These are phyloP conservation scores for Orchesella flavescens DNA, from an alignment of 2,888 invertebrate species.

Conservation along the genomic window DNA sequence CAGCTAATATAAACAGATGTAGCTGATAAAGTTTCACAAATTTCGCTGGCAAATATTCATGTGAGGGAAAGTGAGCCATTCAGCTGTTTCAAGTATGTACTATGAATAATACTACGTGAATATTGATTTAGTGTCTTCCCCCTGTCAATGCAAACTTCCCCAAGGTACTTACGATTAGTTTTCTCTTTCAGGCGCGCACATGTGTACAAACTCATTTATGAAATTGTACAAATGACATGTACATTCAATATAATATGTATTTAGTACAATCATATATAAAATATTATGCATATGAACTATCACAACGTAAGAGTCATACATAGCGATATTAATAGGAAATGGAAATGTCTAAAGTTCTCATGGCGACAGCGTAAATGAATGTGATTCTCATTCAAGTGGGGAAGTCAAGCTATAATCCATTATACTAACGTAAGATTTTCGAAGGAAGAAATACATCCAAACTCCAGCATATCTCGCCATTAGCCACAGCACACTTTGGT, in stretches of 20 bases:
- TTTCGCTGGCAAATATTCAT: constrained; percentile 2
- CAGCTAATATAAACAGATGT: too few species aligned
- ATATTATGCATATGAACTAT: neutral
- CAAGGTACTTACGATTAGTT: neutral
- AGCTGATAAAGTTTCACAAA: too few species aligned
- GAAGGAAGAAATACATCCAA: too few species aligned
- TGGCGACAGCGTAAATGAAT: constrained; percentile 2
- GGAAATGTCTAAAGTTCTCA: too few species aligned
- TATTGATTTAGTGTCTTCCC: constrained; percentile 32
- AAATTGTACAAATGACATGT: neutral
- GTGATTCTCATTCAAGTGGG: constrained; percentile 4
- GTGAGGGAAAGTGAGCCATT: neutral
- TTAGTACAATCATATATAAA: too few species aligned
- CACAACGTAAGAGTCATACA: neutral
- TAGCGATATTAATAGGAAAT: too few species aligned
- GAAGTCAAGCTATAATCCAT: neutral
- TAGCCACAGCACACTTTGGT: too few species aligned
- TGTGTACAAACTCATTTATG: neutral
- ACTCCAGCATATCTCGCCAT: too few species aligned
- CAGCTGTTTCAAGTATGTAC: neutral
- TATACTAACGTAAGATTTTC: neutral
- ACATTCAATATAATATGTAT: too few species aligned
- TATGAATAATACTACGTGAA: constrained; percentile 9
- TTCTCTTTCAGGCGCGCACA: neutral
- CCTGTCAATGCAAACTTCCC: neutral